Evolutionary conservation across 2,888 invertebrate species (phyloP), one percentile per base, ranked within the genome.

Genomic region (Therioaphis trifolii): DNA sequence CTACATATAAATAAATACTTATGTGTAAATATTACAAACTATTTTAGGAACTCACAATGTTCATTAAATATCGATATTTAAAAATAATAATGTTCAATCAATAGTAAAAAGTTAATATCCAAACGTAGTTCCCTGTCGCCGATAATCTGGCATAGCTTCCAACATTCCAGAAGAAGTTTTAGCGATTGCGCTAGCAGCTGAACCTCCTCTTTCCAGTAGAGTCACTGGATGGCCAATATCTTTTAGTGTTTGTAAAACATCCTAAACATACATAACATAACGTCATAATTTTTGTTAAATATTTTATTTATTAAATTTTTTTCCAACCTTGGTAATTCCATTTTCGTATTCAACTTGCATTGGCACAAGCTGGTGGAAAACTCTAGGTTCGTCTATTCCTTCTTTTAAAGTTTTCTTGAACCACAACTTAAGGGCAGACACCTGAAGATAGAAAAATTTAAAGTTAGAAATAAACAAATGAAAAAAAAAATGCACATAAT

Each of bases 321-420:
- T 2, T 21, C 82, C 89, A 88, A 93, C 93, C 87, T 89, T 85
- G 82, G 92, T 89, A 86, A 94, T 92, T 76, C 90, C 91, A 0
- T 88, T 87, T 87, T 96, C 95, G 86, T 93, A 91, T 84, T 92
- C 90, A 0, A 95, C 88, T 84, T 90, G 89, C 92, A 94, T 94
- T 0, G 96, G 96, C 68, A 93, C 89, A 84, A 97, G 91, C 88
- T 98, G 97, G 88, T 98, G 97, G 89, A 98, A 97, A 12, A 97
- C 88, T 72, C 97, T 91, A 1, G 92, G 92, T 4, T 91, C 90
- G 86, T 93, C 92, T 76, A 96, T 91, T 0, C 95, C 92, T 71
- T 92, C 89, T 58, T 92, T 90, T 52, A 97, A 89, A 15, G 91
- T 89, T 66, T 91, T 90, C 11, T 91, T 92, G 85, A 93, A 92